Conservation (phyloP, 2,113 vertebrate species). For the Eubucco bourcierii region DNA sequence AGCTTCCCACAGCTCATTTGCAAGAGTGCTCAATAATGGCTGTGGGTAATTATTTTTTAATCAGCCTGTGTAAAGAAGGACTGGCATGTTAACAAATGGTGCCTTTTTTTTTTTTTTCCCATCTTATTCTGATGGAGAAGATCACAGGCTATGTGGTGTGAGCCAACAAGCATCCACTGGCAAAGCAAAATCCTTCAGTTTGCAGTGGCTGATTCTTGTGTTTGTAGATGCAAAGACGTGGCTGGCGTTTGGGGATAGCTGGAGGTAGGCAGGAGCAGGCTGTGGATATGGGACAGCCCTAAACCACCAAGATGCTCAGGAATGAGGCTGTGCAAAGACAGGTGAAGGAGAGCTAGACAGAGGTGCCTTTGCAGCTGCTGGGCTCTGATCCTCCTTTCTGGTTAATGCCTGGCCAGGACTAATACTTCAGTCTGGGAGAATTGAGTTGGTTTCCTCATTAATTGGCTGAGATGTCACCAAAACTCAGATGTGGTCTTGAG, state of each 20-base stretch:
- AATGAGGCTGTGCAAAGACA: neutral
- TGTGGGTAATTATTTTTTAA: conserved; percentile 73
- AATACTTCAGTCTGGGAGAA: neutral
- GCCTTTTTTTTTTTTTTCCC: neutral
- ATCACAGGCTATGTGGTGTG: neutral
- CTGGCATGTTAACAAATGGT: conserved; percentile 68
- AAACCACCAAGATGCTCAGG: neutral
- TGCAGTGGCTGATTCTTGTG: fast-evolving
- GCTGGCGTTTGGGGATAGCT: neutral
- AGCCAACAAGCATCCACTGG: neutral
- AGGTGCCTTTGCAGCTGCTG: neutral
- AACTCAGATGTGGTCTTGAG: conserved; percentile 4
- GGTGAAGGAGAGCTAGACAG: neutral
- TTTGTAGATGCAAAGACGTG: neutral
- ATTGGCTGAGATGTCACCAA: neutral
- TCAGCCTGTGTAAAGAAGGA: conserved; percentile 65
- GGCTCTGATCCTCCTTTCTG: neutral
- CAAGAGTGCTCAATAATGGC: conserved; percentile 62
- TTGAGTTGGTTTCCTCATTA: neutral
- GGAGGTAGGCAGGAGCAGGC: neutral
- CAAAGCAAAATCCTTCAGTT: neutral
- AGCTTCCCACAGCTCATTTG: conserved; percentile 70
- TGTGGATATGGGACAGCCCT: fast-evolving
- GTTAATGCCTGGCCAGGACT: neutral
- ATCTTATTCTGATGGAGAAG: neutral